Evolutionary conservation across 2,888 invertebrate species (phyloP), one percentile per base, ranked within the genome.

Genomic region (Tenthredo livida): DNA sequence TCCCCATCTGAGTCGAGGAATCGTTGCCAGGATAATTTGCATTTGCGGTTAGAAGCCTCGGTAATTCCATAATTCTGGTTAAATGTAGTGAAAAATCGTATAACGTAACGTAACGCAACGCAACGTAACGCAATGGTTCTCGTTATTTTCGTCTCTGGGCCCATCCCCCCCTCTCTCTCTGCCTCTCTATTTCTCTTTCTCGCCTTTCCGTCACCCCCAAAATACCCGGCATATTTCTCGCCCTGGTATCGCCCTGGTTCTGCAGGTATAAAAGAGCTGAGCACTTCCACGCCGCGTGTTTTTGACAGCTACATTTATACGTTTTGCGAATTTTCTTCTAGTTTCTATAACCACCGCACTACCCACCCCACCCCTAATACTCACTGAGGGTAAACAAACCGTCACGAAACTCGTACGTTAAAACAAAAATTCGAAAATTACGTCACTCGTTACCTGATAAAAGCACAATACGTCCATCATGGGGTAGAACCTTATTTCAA

Each of bases 221-320:
- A 43, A 21, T 17, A 58, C 37, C 43, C 67, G 6, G 82, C 29
- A 58, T 58, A 58, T 50, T 65, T 70, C 50, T 40, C 15, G 58
- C 75, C 58, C 65, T 15, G 10, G 58, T 25, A 17, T 25, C 70
- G 83, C 40, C 40, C 21, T n/a, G 25, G 73, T 37, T 75, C n/a
- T n/a, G n/a, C 29, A 82, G 83, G 90, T 88, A 90, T 90, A 89
- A 90, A 91, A 90, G 89, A 90, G 91, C 90, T 90, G 90, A 88
- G 90, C 88, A 84, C 88, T 37, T 61, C 40, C 73, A 25, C 86
- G 90, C 89, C 89, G 89, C 90, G 91, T 92, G 92, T 90, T 88
- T 89, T 88, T 92, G 92, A 92, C 92, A 92, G 92, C 91, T 90
- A 92, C 92, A 92, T 92, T 92, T 92, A 91, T 92, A 91, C 90